Evolutionary conservation across 2,797 vertebrate species (phyloP).

Genomic region (Poecile montanus): DNA sequence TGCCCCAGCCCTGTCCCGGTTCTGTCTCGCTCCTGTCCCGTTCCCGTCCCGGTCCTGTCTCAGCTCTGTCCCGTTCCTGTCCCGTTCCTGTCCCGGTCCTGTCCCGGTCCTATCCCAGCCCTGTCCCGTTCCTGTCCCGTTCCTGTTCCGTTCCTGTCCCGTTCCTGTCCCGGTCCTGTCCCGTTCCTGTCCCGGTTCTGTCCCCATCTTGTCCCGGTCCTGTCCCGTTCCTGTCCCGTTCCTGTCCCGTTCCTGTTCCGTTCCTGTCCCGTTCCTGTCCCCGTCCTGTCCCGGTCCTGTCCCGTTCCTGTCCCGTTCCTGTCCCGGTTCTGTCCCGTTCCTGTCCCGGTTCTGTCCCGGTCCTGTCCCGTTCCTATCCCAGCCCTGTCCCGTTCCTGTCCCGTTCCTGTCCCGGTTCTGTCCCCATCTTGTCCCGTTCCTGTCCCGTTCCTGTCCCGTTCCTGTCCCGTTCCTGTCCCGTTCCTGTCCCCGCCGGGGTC

Average conservation of each 20-base stretch:
- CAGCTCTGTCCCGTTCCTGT: no score
- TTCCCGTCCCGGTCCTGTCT: no score
- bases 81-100: no score
- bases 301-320: background rate
- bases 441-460: background rate
- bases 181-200: no score
- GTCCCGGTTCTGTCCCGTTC: background rate
- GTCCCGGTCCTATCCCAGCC: background rate
- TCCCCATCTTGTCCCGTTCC: background rate
- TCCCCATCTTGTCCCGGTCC: background rate
- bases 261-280: no score
- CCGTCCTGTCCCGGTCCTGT: no score
- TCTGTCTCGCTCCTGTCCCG: background rate
- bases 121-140: background rate
- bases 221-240: background rate
- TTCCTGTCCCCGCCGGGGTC: background rate
- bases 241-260: background rate
- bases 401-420: no score
- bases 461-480: no score
- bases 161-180: background rate
- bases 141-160: no score
- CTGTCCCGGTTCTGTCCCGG: background rate
- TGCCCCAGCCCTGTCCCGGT: no score
- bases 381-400: background rate
- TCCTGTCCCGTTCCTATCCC: no score